Percentiles rank a stretch among this genome's conserved stretches.
These are phyloP conservation scores for Upupa epops DNA, from an alignment of 2,113 vertebrate genomes.

Conservation along the genomic window DNA sequence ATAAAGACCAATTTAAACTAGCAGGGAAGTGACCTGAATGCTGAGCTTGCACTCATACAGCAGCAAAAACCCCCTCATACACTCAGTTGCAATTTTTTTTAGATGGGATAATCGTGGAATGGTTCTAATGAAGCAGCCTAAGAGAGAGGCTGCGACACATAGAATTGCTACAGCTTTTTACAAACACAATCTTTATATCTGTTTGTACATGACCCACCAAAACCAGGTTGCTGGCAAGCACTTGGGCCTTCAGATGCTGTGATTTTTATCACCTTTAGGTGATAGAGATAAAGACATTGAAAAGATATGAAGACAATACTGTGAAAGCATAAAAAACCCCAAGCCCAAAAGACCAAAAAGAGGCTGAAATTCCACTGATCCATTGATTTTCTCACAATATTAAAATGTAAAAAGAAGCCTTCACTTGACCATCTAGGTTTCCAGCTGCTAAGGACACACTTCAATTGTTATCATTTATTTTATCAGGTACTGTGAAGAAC, in stretches of 20 bases:
- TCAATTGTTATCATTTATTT: not conserved
- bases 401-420: not conserved
- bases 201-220: not conserved
- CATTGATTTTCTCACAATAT: not conserved
- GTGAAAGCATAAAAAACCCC: not conserved
- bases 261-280: too few species aligned
- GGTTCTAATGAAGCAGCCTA: not conserved
- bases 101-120: not conserved
- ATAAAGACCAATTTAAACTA: not conserved
- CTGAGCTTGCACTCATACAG: not conserved
- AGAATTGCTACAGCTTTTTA: not conserved
- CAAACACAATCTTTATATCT: not conserved
- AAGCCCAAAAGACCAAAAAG: not conserved
- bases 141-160: not conserved
- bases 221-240: not conserved
- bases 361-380: not conserved
- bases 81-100: not conserved
- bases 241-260: not conserved
- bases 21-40: not conserved
- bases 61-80: rapidly evolving
- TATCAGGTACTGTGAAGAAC: not conserved
- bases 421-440: not conserved
- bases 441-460: not conserved
- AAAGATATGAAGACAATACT: not conserved
- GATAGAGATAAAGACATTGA: not conserved